Base-by-base conservation (phyloP, 2,113 vertebrate species). In the Egretta garzetta region DNA sequence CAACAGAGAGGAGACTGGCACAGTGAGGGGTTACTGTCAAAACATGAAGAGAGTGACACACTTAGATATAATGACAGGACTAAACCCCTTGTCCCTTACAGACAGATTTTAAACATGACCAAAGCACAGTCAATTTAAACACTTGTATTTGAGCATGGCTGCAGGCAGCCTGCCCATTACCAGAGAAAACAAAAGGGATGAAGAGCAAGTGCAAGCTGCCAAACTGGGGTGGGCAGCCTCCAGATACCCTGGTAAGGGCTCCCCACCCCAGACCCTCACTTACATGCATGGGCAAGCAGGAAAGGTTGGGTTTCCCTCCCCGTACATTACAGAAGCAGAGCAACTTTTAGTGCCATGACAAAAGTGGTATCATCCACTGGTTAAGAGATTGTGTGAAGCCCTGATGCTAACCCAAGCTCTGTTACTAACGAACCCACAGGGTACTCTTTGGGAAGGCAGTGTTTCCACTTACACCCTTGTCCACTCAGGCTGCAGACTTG, bases 261-360 rank as follows among this genome's bases (percentile, higher is more conserved):
- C 28, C 17, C 6, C 41, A 66, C 3, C 6, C 20, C 28, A 86
- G 59, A 72, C 5, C 22, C 8, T 66, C 30, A n/a, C 24, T n/a
- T 2, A 0, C 6, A 37, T 2, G 1, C 1, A 0, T 76, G 20
- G 53, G 10, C 66, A 23, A 62, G 60, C n/a, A 33, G 43, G 26
- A 70, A 66, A 73, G 28, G 12, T 4, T 85, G 45, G 20, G 52
- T 66, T 66, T 89, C 58, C n/a, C 14, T 45, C 28, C n/a, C n/a
- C 37, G 20, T 13, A 16, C 14, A 7, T 56, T 56, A 50, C 11
- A 60, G 18, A 49, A 10, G 33, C 5, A 71, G 26, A 64, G 18
- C 2, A 5, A 41, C n/a, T 32, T 81, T 21, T 7, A 76, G 41
- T 33, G 77, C 41, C 21, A 12, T 10, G 23, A 21, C 39, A 49